Percentiles rank a stretch among this genome's conserved stretches.
These are phyloP conservation scores for Cybosia mesomella DNA, from an alignment of 2,888 invertebrate species.

Conservation along the genomic window DNA sequence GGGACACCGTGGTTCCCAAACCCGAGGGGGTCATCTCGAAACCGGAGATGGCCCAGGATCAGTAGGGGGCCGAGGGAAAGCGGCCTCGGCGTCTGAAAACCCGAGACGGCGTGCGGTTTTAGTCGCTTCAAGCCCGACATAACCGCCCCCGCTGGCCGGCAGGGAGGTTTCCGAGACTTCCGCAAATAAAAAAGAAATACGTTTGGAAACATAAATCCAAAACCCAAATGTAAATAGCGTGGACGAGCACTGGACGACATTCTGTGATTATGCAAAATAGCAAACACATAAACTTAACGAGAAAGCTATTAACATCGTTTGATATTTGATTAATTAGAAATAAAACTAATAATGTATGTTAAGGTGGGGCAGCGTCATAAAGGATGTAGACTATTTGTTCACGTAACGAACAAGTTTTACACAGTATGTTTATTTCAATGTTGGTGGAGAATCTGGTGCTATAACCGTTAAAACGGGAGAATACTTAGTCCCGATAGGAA, in stretches of 20 bases:
- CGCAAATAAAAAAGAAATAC: no score
- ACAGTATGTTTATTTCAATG: not conserved
- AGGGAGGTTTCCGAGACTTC: no score
- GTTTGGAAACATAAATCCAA: not conserved
- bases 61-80: no score
- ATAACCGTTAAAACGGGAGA: not conserved
- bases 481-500: not conserved
- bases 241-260: not conserved
- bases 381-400: not conserved
- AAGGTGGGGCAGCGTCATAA: no score
- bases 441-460: not conserved
- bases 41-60: no score
- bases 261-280: not conserved
- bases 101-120: no score
- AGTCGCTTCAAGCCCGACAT: no score
- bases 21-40: no score
- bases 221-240: not conserved
- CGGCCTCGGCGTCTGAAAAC: no score
- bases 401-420: not conserved
- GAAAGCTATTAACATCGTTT: conserved; percentile 1
- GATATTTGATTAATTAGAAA: not conserved
- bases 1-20: no score
- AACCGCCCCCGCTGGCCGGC: no score
- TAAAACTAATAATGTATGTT: not conserved
- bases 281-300: not conserved